These are phyloP conservation scores for Agrilus mali DNA, from an alignment of 2,888 invertebrate genomes.

Conservation along the genomic window DNA sequence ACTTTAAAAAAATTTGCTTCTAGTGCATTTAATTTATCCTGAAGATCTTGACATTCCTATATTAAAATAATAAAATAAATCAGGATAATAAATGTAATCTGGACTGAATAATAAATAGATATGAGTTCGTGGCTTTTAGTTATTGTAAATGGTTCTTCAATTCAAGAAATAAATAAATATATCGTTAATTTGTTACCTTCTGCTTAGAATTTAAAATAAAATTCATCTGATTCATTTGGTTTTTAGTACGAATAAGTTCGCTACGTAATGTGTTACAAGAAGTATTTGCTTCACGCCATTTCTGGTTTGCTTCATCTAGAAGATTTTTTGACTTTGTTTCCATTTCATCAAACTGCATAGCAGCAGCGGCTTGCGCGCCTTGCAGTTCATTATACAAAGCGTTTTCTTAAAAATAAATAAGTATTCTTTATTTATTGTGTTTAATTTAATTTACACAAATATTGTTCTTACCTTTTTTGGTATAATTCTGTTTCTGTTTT, in stretches of 20 bases:
- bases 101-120: too few species aligned
- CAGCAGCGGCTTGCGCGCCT: slow-evolving; percentile 9
- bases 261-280: slow-evolving; percentile 8
- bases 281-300: slow-evolving; percentile 10
- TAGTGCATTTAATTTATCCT: neutral
- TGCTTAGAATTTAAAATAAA: too few species aligned
- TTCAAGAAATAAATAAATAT: too few species aligned
- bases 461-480: slow-evolving; percentile 3
- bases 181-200: too few species aligned
- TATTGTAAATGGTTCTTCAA: too few species aligned
- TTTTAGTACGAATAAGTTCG: slow-evolving; percentile 7
- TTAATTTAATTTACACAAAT: neutral
- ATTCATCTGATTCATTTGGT: neutral
- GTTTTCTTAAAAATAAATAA: slow-evolving; percentile 6
- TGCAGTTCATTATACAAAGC: slow-evolving; percentile 10
- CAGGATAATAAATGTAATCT: too few species aligned
- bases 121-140: too few species aligned
- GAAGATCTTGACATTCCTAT: too few species aligned
- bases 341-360: slow-evolving; percentile 11
- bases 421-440: neutral
- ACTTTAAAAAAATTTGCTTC: slow-evolving; percentile 3
- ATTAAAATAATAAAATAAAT: too few species aligned
- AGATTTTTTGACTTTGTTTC: slow-evolving; percentile 9
- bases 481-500: slow-evolving; percentile 1
- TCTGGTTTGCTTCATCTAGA: slow-evolving; percentile 10